phyloP scores from a whole-genome alignment of 2,888 invertebrate genomes.

The Lydus trimaculatus region DNA sequence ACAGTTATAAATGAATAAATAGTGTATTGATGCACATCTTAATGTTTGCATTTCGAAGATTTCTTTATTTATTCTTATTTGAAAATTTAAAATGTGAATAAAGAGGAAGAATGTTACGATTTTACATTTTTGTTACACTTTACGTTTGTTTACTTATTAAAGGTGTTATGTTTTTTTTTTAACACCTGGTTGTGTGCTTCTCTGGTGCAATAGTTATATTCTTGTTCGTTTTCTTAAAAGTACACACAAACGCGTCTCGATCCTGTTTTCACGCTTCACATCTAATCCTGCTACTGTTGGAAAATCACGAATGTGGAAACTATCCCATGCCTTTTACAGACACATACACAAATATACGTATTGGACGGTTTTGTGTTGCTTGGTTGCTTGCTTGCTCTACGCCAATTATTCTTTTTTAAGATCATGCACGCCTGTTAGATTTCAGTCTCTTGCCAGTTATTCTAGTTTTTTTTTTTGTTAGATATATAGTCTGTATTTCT shows the following conservation, averaged over 20 bases:
- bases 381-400: background rate
- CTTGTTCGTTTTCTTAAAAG: conserved; percentile 1
- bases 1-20: background rate
- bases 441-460: background rate
- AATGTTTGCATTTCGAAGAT: too few relatives aligned
- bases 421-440: conserved; percentile 21
- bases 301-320: conserved; percentile 29
- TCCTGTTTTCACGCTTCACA: conserved; percentile 12
- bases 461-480: background rate
- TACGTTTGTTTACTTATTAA: too few relatives aligned
- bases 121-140: too few relatives aligned
- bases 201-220: background rate
- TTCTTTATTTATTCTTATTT: too few relatives aligned
- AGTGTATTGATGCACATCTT: background rate
- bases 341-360: background rate
- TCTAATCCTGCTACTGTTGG: conserved; percentile 12
- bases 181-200: background rate
- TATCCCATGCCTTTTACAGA: conserved; percentile 15
- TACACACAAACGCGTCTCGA: background rate
- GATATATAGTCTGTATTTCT: background rate
- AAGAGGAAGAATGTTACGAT: too few relatives aligned
- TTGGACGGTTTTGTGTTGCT: background rate
- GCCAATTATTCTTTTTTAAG: conserved; percentile 26
- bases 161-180: too few relatives aligned
- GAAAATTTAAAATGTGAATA: too few relatives aligned